Percentiles rank a stretch among this genome's conserved stretches.
Conservation (phyloP, 2,888 invertebrate genomes). For the Athalia circularis region DNA sequence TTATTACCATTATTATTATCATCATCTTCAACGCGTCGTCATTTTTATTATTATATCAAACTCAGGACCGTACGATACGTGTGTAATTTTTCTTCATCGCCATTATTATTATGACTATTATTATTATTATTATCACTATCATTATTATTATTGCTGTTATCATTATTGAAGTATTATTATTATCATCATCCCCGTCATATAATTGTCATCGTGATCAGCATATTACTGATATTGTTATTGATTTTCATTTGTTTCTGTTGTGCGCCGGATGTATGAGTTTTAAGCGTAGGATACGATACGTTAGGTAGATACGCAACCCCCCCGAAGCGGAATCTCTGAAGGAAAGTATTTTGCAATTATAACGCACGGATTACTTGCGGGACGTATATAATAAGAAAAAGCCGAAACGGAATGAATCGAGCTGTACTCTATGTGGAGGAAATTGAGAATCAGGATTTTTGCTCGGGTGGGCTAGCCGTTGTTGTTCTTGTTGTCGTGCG, state of each 20-base stretch:
- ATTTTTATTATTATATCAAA: conserved; percentile 5
- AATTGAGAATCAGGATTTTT: not conserved
- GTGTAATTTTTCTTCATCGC: conserved; percentile 4
- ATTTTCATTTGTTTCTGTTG: not conserved
- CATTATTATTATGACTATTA: not conserved
- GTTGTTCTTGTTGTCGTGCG: conserved; percentile 73
- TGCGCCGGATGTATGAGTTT: conserved; percentile 34
- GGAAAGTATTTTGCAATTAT: too few species aligned
- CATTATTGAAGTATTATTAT: not conserved
- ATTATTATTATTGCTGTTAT: not conserved
- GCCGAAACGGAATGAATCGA: too few species aligned
- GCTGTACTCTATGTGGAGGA: not conserved
- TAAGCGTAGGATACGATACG: conserved; percentile 60
- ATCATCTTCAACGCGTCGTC: not conserved
- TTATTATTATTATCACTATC: not conserved
- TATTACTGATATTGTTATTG: not conserved
- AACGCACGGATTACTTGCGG: too few species aligned
- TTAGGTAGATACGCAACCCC: conserved; percentile 65
- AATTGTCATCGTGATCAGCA: not conserved
- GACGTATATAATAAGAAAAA: too few species aligned
- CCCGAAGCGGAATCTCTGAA: conserved; percentile 50
- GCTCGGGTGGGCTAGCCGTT: conserved; percentile 61
- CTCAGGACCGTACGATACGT: not conserved
- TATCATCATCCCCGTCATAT: not conserved
- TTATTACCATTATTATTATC: conserved; percentile 13